A percentile compares a stretch with the other conserved stretches of the same genome.
Conservation (phyloP, 2,797 vertebrate species). For the Kryptopterus vitreolus region DNA sequence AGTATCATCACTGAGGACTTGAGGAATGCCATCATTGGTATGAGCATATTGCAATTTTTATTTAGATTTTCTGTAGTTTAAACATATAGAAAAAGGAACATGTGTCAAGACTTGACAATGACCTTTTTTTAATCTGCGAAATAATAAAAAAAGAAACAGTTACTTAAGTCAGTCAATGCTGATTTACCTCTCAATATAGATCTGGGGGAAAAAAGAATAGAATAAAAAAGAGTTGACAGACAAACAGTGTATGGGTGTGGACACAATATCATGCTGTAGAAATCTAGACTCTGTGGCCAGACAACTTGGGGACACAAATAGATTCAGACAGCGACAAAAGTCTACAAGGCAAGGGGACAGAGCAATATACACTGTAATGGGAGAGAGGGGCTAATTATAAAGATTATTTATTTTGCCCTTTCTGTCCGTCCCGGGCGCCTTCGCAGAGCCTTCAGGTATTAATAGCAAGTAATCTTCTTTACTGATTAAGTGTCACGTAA, state of each 20-base stretch:
- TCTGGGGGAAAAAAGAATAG: background rate
- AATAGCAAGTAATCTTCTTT: conserved; percentile 53
- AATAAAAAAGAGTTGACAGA: conserved; percentile 14
- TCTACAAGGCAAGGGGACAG: conserved; percentile 41
- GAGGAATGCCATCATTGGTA: conserved; percentile 84
- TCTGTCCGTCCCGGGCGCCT: conserved; percentile 36
- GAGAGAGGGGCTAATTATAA: conserved; percentile 76
- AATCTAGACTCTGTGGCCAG: conserved; percentile 47
- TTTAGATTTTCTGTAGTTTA: background rate
- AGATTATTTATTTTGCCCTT: conserved; percentile 64
- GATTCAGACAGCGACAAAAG: conserved; percentile 60
- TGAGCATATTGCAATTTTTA: conserved; percentile 41
- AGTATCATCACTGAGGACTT: conserved; percentile 85
- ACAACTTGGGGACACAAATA: conserved; percentile 60
- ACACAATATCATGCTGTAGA: conserved; percentile 17
- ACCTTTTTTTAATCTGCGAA: background rate
- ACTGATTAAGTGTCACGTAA: conserved; percentile 59
- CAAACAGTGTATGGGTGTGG: conserved; percentile 21
- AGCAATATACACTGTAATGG: conserved; percentile 63
- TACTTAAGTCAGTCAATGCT: background rate
- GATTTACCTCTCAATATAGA: background rate
- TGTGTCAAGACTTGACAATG: background rate
- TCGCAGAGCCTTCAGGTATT: conserved; percentile 59
- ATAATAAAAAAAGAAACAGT: background rate
- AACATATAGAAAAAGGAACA: background rate